These are phyloP conservation scores for Drosophila incognita DNA, from an alignment of 2,888 invertebrate species.

Conservation along the genomic window DNA sequence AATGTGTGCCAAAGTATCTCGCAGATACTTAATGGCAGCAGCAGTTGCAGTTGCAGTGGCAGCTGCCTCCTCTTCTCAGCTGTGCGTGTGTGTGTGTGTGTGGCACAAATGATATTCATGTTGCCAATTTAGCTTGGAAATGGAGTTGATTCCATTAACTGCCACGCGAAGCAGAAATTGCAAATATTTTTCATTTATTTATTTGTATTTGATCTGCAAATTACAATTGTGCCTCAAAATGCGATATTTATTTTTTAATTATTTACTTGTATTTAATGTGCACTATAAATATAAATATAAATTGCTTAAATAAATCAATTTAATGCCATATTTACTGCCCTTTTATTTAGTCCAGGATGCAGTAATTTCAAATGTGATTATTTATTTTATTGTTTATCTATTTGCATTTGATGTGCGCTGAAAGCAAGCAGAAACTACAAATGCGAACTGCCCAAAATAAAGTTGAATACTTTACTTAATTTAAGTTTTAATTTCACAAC, in stretches of 20 bases:
- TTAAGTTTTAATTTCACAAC: not conserved
- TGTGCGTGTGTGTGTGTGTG: not conserved
- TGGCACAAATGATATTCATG: slow-evolving; percentile 29
- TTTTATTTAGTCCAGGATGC: not conserved
- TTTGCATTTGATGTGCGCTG: not conserved
- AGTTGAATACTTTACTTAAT: not conserved
- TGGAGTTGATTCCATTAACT: slow-evolving; percentile 1
- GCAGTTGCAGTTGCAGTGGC: slow-evolving; percentile 12
- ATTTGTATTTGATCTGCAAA: not conserved
- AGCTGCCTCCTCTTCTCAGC: not conserved
- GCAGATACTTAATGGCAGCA: slow-evolving; percentile 70
- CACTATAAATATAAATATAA: not conserved
- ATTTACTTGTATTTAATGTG: not conserved
- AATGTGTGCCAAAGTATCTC: slow-evolving; percentile 79
- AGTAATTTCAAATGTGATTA: not conserved
- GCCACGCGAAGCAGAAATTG: not conserved
- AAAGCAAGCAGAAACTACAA: not conserved
- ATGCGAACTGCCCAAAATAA: not conserved
- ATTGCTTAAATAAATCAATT: not conserved
- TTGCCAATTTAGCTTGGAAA: slow-evolving; percentile 41
- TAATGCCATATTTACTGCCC: not conserved
- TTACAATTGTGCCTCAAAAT: not conserved
- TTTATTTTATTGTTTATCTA: not conserved
- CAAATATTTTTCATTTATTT: not conserved
- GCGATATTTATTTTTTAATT: not conserved